A percentile compares a stretch with the other conserved stretches of the same genome.
Evolutionary conservation across 2,113 vertebrate species (phyloP).

Genomic region (Taurulus bubalis): DNA sequence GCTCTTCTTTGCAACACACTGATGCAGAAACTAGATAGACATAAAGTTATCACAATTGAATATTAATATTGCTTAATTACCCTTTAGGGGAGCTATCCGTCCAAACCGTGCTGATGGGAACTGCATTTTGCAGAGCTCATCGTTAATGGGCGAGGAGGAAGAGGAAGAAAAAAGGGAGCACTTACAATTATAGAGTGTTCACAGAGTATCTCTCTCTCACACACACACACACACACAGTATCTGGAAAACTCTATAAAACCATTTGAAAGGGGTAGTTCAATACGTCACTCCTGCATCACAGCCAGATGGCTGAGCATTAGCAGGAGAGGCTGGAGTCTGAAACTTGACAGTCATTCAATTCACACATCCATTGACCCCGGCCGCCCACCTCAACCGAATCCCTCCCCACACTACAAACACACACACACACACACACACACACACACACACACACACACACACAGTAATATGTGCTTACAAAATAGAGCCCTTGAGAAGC

Average conservation of each 20-base stretch:
- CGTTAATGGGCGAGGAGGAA: slow-evolving; percentile 46
- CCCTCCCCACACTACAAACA: not conserved
- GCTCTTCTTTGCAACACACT: slow-evolving; percentile 54
- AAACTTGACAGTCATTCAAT: slow-evolving; percentile 65
- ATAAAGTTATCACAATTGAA: slow-evolving; percentile 64
- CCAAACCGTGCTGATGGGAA: slow-evolving; percentile 56
- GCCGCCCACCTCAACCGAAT: slow-evolving; percentile 33
- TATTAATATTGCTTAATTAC: slow-evolving; percentile 77
- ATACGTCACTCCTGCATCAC: slow-evolving; percentile 24
- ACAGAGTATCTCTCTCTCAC: slow-evolving; percentile 5
- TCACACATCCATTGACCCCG: slow-evolving; percentile 57
- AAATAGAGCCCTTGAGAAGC: slow-evolving; percentile 61
- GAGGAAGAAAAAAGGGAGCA: slow-evolving; percentile 22
- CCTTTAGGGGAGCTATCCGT: slow-evolving; percentile 67
- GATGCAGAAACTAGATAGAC: slow-evolving; percentile 33
- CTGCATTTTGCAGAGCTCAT: slow-evolving; percentile 51
- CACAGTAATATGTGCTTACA: slow-evolving; percentile 59
- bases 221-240: not conserved
- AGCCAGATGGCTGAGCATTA: slow-evolving; percentile 46
- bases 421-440: slow-evolving; percentile 2
- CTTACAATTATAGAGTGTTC: slow-evolving; percentile 33
- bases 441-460: slow-evolving; percentile 9
- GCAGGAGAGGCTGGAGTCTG: slow-evolving; percentile 41
- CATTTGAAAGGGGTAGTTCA: slow-evolving; percentile 43
- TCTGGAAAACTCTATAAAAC: slow-evolving; percentile 30